Conservation (phyloP, 2,888 invertebrate species). For the Athetis lepigone region DNA sequence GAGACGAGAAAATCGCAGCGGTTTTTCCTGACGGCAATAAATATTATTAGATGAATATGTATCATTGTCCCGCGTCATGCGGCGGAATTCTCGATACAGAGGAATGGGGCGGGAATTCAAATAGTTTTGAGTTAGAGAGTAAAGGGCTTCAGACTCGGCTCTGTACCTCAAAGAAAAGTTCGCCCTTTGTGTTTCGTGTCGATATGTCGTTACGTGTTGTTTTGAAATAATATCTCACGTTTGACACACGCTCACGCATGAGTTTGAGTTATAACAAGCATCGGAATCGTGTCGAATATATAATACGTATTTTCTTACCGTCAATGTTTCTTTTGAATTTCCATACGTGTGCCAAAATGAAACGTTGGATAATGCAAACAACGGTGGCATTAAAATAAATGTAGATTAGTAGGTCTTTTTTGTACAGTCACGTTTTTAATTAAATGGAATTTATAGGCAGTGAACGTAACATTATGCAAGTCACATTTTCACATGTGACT, state of each 20-base stretch:
- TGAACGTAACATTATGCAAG: constrained; percentile 74
- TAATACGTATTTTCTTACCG: constrained; percentile 20
- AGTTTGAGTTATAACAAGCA: constrained; percentile 44
- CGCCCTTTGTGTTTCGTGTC: constrained; percentile 71
- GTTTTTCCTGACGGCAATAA: constrained; percentile 83
- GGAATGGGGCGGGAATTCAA: constrained; percentile 77
- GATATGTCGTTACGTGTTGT: constrained; percentile 72
- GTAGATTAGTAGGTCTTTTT: constrained; percentile 62
- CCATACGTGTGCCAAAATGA: constrained; percentile 35
- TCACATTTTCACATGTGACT: constrained; percentile 76
- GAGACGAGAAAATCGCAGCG: constrained; percentile 78
- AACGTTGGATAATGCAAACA: constrained; percentile 43
- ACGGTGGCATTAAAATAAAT: constrained; percentile 50
- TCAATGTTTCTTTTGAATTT: constrained; percentile 21
- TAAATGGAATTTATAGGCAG: constrained; percentile 77
- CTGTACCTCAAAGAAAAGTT: constrained; percentile 70
- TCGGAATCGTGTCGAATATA: constrained; percentile 37
- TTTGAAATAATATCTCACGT: constrained; percentile 61
- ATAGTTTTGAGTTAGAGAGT: constrained; percentile 76
- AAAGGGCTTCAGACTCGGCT: constrained; percentile 65
- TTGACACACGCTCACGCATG: constrained; percentile 51
- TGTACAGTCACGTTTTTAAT: constrained; percentile 84
- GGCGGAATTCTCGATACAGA: constrained; percentile 69
- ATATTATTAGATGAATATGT: constrained; percentile 89
- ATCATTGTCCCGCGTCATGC: constrained; percentile 85